Evolutionary conservation across 2,888 invertebrate species (phyloP).

Genomic region (Euspilapteryx auroguttella): DNA sequence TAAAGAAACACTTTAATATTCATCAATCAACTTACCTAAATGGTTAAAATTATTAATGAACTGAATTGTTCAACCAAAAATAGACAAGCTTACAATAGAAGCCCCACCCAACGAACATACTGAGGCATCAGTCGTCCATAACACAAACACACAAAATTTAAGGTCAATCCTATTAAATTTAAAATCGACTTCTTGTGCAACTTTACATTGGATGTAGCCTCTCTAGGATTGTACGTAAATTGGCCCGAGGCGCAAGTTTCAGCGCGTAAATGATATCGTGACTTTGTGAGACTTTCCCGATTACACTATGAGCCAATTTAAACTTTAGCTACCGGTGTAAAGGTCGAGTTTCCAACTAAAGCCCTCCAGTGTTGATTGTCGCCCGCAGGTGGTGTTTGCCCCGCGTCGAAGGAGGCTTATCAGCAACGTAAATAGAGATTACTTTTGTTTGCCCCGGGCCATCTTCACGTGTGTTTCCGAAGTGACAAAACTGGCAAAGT

Average conservation of each 20-base stretch:
- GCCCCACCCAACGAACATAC: too few species aligned
- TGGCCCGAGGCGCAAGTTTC: conserved; percentile 20
- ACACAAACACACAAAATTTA: too few species aligned
- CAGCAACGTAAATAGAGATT: conserved; percentile 18
- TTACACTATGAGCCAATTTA: neutral
- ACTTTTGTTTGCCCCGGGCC: conserved; percentile 10
- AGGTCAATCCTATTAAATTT: conserved; percentile 28
- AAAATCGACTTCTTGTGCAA: conserved; percentile 22
- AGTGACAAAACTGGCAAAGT: conserved; percentile 5
- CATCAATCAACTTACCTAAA: too few species aligned
- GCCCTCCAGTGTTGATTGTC: conserved; percentile 13
- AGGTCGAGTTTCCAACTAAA: neutral
- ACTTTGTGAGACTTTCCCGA: conserved; percentile 12
- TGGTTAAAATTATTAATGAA: too few species aligned
- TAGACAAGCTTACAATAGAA: too few species aligned
- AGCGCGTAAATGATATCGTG: conserved; percentile 21
- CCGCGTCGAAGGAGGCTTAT: conserved; percentile 19
- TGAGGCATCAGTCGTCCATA: too few species aligned
- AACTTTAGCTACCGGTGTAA: neutral
- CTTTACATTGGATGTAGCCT: conserved; percentile 15
- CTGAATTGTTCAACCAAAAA: too few species aligned
- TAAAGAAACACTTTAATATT: too few species aligned
- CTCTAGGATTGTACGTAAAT: conserved; percentile 25
- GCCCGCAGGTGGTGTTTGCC: conserved; percentile 20
- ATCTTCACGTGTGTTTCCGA: conserved; percentile 4